These are phyloP conservation scores for Octodon degus DNA, from an alignment of 2,113 vertebrate species.

Conservation along the genomic window DNA sequence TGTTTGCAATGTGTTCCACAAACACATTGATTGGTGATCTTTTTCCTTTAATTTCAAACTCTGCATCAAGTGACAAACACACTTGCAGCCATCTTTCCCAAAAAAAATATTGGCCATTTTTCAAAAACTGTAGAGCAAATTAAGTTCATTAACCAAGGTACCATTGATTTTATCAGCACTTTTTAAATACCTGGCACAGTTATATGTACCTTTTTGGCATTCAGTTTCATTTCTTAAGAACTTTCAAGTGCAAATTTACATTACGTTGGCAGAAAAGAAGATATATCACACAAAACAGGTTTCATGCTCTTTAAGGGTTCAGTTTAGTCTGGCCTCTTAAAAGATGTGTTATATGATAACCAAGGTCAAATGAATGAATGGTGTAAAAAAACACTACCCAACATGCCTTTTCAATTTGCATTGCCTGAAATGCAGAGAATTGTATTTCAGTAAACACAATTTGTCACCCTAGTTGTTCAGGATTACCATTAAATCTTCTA, in stretches of 20 bases:
- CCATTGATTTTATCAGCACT: neutral
- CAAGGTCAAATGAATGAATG: neutral
- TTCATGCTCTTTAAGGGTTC: neutral
- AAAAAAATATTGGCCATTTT: neutral
- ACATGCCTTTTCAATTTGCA: neutral
- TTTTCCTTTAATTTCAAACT: neutral
- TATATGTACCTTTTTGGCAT: neutral
- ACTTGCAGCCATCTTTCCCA: neutral
- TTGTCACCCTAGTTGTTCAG: slow-evolving; percentile 9
- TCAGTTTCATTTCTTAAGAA: neutral
- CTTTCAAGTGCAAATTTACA: neutral
- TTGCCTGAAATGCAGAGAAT: slow-evolving; percentile 38
- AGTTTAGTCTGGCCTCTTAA: neutral
- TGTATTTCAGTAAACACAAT: slow-evolving; percentile 51
- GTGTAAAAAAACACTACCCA: neutral
- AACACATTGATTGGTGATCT: neutral
- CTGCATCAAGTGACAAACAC: neutral
- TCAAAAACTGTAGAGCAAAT: neutral
- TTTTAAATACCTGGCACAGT: neutral
- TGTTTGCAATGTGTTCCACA: neutral
- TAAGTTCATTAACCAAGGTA: neutral
- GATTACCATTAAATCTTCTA: slow-evolving; percentile 44
- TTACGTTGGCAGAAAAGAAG: neutral
- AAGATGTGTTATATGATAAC: neutral
- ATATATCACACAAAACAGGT: neutral